Conservation (phyloP, 2,888 invertebrate genomes). For the Rhopalosiphum nymphaeae region DNA sequence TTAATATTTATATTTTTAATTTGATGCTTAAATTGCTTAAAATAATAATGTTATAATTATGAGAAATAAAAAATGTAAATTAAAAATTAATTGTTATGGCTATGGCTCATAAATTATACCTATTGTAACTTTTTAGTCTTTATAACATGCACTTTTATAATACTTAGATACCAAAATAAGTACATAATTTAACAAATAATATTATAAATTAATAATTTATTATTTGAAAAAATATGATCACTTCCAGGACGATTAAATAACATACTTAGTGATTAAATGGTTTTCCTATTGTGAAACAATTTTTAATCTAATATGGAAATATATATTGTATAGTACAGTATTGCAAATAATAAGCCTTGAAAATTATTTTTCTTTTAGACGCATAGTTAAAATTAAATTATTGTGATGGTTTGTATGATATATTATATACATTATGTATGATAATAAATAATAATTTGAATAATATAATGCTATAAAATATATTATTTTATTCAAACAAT, state of each 20-base stretch:
- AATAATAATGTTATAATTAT: not conserved
- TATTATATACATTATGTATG: not conserved
- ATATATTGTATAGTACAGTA: not conserved
- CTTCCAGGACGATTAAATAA: not conserved
- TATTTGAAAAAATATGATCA: not conserved
- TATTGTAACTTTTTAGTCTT: not conserved
- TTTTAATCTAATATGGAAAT: not conserved
- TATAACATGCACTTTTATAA: not conserved
- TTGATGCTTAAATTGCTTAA: not conserved
- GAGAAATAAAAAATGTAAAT: not conserved
- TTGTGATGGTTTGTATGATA: not conserved
- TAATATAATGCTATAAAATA: not conserved
- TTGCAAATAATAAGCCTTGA: conserved; percentile 32
- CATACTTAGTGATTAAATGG: not conserved
- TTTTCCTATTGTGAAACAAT: conserved; percentile 4
- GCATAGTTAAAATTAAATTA: not conserved
- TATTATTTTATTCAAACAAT: not conserved
- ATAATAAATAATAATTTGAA: not conserved
- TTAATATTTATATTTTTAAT: not conserved
- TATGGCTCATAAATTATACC: not conserved
- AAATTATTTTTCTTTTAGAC: not conserved
- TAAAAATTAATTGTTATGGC: not conserved
- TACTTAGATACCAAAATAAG: not conserved
- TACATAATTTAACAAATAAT: not conserved
- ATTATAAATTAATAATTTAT: not conserved